phyloP scores from a whole-genome alignment of 2,113 vertebrate genomes.

The Poeciliopsis retropinna region DNA sequence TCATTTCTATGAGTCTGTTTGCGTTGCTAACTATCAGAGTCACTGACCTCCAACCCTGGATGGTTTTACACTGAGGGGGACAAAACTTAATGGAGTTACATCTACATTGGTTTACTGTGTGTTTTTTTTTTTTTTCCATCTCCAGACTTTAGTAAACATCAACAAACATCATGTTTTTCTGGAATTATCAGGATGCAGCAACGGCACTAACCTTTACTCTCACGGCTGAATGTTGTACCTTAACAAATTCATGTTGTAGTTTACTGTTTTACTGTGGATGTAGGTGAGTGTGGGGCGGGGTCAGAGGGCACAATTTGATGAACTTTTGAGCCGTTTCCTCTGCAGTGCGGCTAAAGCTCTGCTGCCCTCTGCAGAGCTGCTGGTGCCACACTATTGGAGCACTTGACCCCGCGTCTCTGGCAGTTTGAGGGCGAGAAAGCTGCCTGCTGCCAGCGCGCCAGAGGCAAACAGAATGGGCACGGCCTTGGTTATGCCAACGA shows the following conservation, averaged over 20 bases:
- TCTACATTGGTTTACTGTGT: not conserved
- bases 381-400: constrained; percentile 84
- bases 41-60: constrained; percentile 55
- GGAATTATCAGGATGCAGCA: not conserved
- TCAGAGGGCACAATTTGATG: constrained; percentile 46
- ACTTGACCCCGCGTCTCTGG: constrained; percentile 94
- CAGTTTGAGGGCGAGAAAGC: constrained; percentile 92
- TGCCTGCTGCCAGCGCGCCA: constrained; percentile 88
- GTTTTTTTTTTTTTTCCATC: constrained; percentile 10
- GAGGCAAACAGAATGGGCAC: constrained; percentile 95
- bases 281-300: not conserved
- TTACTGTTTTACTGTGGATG: not conserved
- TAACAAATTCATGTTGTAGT: not conserved
- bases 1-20: constrained; percentile 62
- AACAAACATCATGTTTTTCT: not conserved
- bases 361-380: constrained; percentile 44
- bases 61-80: constrained; percentile 2
- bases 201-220: not conserved
- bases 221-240: not conserved
- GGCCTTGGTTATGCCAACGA: constrained; percentile 94
- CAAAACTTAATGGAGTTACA: not conserved
- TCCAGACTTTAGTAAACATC: constrained; percentile 19
- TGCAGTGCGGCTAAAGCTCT: constrained; percentile 78
- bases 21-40: constrained; percentile 58
- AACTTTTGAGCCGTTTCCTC: constrained; percentile 62